Evolutionary conservation across 2,113 vertebrate genomes (phyloP).

Genomic region (Psilopogon haemacephalus): DNA sequence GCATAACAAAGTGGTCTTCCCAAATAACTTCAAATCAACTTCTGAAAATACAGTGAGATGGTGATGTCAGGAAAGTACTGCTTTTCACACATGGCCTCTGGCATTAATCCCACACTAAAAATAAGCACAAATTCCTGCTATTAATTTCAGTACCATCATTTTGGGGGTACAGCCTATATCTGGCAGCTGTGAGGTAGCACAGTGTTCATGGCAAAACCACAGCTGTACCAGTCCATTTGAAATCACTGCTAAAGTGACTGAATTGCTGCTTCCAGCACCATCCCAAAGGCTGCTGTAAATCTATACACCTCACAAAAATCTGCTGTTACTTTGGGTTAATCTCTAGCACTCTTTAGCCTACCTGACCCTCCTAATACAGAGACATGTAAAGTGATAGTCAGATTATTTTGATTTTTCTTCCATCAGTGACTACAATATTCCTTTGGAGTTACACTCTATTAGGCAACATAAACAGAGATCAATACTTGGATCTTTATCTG

Average conservation of each 20-base stretch:
- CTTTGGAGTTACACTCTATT: slow-evolving; percentile 59
- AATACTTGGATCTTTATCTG: slow-evolving; percentile 71
- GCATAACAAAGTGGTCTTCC: neutral
- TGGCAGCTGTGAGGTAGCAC: neutral
- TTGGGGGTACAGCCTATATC: neutral
- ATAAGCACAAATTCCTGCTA: neutral
- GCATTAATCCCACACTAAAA: neutral
- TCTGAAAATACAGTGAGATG: neutral
- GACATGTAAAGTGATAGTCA: slow-evolving; percentile 49
- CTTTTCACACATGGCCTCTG: neutral
- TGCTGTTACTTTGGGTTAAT: slow-evolving; percentile 35
- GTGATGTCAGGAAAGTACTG: neutral
- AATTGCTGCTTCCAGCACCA: neutral
- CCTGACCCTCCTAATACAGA: slow-evolving; percentile 46
- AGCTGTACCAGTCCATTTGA: neutral
- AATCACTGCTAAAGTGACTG: neutral
- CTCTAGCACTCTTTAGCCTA: slow-evolving; percentile 44
- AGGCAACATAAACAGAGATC: slow-evolving; percentile 70
- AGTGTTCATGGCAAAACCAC: neutral
- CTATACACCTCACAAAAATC: neutral
- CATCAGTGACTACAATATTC: slow-evolving; percentile 64
- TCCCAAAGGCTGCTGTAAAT: neutral
- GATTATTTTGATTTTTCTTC: slow-evolving; percentile 61
- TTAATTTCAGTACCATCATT: neutral
- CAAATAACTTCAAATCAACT: neutral